Evolutionary conservation across 64 coral and sea anemone species (phyloP), one percentile per base, ranked within the genome.

Genomic region (Montipora efflorescens): DNA sequence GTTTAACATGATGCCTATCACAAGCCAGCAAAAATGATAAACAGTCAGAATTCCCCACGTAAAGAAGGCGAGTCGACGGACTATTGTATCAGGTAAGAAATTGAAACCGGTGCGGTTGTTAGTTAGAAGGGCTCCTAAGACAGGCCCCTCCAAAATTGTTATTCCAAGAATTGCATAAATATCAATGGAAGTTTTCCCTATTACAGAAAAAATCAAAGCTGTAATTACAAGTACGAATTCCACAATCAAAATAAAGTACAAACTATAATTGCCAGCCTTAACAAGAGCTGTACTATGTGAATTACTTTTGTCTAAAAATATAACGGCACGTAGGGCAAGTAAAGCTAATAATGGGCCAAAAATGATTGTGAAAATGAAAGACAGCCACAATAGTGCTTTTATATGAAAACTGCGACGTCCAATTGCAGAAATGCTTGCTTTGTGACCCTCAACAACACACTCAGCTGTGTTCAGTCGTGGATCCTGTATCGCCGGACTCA

Each of bases 1-100:
- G 45, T 84, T 84, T n/a, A 70, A 3, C 61, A 84, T 84, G 8
- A 84, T 84, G 8, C 82, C 82, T n/a, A 84, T 22, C 9, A 70
- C 44, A 10, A 84, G 36, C 82, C 82, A 84, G 45, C 82, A 69
- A 49, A 69, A 84, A 84, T 84, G 62, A 84, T 48, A 70, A 0
- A 44, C 12, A 20, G 82, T 84, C 44, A 84, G 62, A 61, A 50
- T 69, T 49, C 36, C 62, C 13, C 59, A 84, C 61, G 48, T 7
- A 84, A 84, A 84, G 82, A 84, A 48, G 49, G 4, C 44, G 8
- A 84, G 18, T 84, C 69, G 16, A 7, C 14, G 45, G 48, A 13
- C 0, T 13, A 0, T 78, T 19, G 0, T 46, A 20, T 2, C 6
- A 75, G 80, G 80, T 44, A 82, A 82, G 23, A 82, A 61, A 2